These are phyloP conservation scores for Clarias batrachus DNA, from an alignment of 2,113 vertebrate species.

Conservation along the genomic window DNA sequence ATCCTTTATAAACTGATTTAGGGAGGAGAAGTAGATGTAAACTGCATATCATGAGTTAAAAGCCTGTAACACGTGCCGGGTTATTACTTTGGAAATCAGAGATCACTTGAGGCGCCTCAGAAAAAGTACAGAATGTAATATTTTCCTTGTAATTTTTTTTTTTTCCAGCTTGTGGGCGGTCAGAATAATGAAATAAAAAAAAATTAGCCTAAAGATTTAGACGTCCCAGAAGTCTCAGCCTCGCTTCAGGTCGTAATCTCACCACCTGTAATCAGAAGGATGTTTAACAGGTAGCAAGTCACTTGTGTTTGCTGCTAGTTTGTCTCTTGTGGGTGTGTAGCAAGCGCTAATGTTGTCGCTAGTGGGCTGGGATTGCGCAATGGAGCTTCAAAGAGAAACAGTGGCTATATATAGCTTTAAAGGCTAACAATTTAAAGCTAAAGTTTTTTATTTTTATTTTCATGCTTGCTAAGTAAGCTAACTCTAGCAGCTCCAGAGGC, in stretches of 20 bases:
- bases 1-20: conserved; percentile 14
- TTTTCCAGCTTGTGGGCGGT: neutral
- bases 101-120: conserved; percentile 4
- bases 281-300: neutral
- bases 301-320: neutral
- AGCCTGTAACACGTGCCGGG: neutral
- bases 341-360: neutral
- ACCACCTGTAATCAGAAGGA: neutral
- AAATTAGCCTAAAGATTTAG: neutral
- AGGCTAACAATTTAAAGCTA: neutral
- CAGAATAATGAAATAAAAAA: neutral
- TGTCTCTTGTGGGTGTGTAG: neutral
- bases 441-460: neutral
- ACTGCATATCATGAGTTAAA: neutral
- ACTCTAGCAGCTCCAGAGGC: neutral
- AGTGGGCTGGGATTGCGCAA: neutral
- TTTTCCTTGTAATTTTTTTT: neutral
- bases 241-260: too few species aligned
- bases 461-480: neutral
- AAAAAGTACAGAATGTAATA: neutral
- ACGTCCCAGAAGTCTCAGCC: neutral
- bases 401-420: neutral
- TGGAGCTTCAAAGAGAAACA: neutral
- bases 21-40: neutral
- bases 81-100: conserved; percentile 18